A percentile compares a stretch with the other conserved stretches of the same genome.
Conservation (phyloP, 2,888 invertebrate species). For the Callyntrura guangdongensis region DNA sequence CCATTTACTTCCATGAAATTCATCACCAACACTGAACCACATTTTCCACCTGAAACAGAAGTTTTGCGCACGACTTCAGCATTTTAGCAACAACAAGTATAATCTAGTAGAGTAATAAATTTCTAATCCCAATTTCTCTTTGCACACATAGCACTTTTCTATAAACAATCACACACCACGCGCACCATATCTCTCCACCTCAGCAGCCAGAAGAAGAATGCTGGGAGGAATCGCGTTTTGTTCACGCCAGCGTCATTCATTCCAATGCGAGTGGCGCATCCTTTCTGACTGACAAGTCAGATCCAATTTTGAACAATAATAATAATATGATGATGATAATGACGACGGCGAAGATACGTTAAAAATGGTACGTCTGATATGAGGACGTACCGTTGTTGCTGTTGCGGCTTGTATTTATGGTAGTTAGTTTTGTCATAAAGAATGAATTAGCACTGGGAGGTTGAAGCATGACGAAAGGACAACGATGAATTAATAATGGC, state of each 20-base stretch:
- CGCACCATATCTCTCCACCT: not conserved
- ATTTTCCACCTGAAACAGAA: too few species aligned
- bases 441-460: slow-evolving; percentile 51
- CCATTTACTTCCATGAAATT: too few species aligned
- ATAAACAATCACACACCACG: not conserved
- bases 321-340: slow-evolving; percentile 2
- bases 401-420: not conserved
- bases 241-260: slow-evolving; percentile 35
- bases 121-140: not conserved
- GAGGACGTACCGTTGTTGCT: slow-evolving; percentile 22
- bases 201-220: not conserved
- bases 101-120: not conserved
- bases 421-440: slow-evolving; percentile 33
- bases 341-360: slow-evolving; percentile 1
- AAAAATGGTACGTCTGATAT: not conserved
- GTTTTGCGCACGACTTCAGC: too few species aligned
- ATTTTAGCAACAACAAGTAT: not conserved
- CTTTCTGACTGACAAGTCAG: slow-evolving; percentile 55
- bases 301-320: slow-evolving; percentile 54
- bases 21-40: too few species aligned
- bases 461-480: slow-evolving; percentile 56
- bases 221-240: slow-evolving; percentile 37
- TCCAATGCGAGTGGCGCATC: slow-evolving; percentile 36
- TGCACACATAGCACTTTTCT: not conserved
- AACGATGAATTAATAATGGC: slow-evolving; percentile 52